Evolutionary conservation across 1,140 invertebrate genomes (phyloP).

Genomic region (Drosophila sulfurigaster): DNA sequence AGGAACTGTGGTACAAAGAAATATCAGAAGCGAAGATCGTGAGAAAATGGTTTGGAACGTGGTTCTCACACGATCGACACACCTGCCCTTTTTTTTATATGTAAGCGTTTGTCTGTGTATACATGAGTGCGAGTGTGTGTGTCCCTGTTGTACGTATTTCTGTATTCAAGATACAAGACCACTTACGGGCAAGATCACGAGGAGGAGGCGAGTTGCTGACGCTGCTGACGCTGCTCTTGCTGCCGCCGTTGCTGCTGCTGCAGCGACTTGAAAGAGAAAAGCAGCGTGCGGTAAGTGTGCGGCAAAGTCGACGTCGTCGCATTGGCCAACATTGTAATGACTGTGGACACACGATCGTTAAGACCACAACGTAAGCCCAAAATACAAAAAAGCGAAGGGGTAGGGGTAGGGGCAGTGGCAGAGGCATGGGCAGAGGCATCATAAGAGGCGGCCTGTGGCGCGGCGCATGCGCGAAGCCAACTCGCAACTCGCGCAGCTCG

Average conservation of each 20-base stretch:
- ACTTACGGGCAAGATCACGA: constrained; percentile 84
- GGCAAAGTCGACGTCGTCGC: constrained; percentile 56
- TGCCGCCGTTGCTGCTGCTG: constrained; percentile 19
- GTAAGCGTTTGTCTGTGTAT: constrained; percentile 23
- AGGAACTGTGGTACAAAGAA: constrained; percentile 55
- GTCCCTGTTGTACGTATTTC: constrained; percentile 48
- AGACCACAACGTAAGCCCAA: constrained; percentile 67
- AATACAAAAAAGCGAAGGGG: constrained; percentile 35
- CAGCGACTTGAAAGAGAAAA: constrained; percentile 76
- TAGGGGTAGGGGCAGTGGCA: constrained; percentile 33
- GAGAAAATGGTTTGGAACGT: constrained; percentile 85
- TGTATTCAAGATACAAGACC: constrained; percentile 84
- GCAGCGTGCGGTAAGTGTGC: constrained; percentile 81
- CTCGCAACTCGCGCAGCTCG: constrained; percentile 6
- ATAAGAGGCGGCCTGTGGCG: constrained; percentile 37
- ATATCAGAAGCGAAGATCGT: constrained; percentile 85
- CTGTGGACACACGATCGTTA: constrained; percentile 84
- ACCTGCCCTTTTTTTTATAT: constrained; percentile 84
- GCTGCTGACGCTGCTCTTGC: constrained; percentile 23
- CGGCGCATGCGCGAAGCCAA: constrained; percentile 54
- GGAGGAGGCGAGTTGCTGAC: constrained; percentile 57
- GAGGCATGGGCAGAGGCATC: constrained; percentile 17
- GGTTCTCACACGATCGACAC: constrained; percentile 85
- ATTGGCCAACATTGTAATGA: constrained; percentile 84
- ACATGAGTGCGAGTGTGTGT: constrained; percentile 54